Evolutionary conservation across 2,113 vertebrate genomes (phyloP).

Genomic region (Nestor notabilis): DNA sequence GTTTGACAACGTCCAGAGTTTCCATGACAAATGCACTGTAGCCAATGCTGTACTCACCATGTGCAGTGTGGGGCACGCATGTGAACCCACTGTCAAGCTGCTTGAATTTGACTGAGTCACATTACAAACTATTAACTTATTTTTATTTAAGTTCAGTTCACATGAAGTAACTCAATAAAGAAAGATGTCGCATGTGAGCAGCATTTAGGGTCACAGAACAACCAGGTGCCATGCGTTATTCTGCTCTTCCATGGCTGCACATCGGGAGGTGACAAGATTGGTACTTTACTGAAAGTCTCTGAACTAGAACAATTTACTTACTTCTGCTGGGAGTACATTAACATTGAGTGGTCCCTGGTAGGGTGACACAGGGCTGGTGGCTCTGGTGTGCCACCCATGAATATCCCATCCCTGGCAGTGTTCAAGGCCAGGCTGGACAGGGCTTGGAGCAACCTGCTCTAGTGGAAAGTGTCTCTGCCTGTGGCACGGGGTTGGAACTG

Average conservation of each 20-base stretch:
- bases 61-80: accelerated
- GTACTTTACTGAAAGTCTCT: not conserved
- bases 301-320: not conserved
- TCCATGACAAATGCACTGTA: not conserved
- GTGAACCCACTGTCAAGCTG: not conserved
- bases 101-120: not conserved
- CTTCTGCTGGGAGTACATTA: not conserved
- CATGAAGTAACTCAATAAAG: not conserved
- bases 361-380: not conserved
- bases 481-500: not conserved
- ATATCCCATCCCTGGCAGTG: not conserved
- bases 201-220: not conserved
- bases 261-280: not conserved
- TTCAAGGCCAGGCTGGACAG: not conserved
- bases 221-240: not conserved
- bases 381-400: accelerated
- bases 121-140: not conserved
- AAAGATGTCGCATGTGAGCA: not conserved
- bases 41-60: accelerated
- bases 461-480: not conserved
- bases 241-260: not conserved
- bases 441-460: not conserved
- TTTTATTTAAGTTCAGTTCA: not conserved
- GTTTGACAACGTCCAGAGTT: accelerated
- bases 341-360: not conserved